phyloP scores from a whole-genome alignment of 2,113 vertebrate species.

The Cyanoramphus novaezelandiae region DNA sequence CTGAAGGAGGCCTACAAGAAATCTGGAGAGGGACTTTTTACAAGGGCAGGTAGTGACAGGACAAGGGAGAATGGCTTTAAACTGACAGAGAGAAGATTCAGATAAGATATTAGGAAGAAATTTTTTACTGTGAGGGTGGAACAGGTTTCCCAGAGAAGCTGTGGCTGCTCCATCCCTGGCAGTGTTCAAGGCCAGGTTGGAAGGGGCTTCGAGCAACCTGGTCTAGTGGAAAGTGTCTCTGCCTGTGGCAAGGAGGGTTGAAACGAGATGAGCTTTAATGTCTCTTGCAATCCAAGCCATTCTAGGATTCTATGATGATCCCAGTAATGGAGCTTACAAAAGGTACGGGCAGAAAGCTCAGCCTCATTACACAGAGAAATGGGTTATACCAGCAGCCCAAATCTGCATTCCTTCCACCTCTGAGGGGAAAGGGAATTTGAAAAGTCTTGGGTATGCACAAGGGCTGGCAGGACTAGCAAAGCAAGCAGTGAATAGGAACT shows the following conservation, averaged over 20 bases:
- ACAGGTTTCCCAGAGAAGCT: not conserved
- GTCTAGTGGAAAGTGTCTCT: not conserved
- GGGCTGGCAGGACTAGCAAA: not conserved
- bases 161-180: not conserved
- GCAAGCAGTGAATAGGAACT: not conserved
- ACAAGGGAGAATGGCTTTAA: not conserved
- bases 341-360: not conserved
- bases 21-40: not conserved
- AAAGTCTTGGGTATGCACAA: not conserved
- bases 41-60: not conserved
- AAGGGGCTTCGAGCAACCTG: not conserved
- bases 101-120: not conserved
- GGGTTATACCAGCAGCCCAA: not conserved
- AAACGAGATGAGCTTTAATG: not conserved
- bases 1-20: not conserved
- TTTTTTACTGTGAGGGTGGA: not conserved
- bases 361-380: not conserved
- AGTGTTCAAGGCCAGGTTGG: not conserved
- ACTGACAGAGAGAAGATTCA: not conserved
- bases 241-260: not conserved
- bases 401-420: not conserved
- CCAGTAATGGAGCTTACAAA: not conserved
- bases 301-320: not conserved
- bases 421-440: not conserved
- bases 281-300: not conserved